Evolutionary conservation across 1,140 invertebrate genomes (phyloP).

Genomic region (Pachyrhynchus sulphureomaculatus): DNA sequence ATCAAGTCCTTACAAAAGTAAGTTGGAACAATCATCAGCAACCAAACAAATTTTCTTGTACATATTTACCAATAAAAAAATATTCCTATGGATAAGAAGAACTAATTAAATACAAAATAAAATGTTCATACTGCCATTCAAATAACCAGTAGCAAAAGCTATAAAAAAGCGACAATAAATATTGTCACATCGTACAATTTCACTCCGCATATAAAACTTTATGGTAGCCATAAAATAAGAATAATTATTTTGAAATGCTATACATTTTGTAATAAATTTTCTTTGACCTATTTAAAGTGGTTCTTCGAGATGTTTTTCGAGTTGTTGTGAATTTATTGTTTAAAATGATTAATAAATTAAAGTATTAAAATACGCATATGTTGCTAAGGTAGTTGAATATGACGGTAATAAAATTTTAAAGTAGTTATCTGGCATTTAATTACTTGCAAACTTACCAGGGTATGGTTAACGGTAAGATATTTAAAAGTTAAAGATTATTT

Average conservation of each 20-base stretch:
- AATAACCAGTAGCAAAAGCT: slow-evolving; percentile 3
- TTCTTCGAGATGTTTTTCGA: slow-evolving; percentile 6
- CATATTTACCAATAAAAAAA: no score
- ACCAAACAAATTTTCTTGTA: no score
- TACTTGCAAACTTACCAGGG: no score
- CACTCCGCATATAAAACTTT: slow-evolving; percentile 21
- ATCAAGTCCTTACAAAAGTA: no score
- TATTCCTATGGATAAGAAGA: no score
- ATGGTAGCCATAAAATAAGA: slow-evolving; percentile 24
- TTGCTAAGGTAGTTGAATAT: no score
- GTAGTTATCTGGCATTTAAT: no score
- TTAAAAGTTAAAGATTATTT: no score
- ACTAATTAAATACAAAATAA: slow-evolving; percentile 13
- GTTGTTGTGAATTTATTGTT: background rate
- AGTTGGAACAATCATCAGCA: no score
- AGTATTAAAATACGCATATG: no score
- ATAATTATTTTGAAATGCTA: slow-evolving; percentile 21
- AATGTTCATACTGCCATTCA: background rate
- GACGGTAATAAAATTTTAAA: no score
- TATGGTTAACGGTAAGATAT: no score
- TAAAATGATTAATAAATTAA: background rate
- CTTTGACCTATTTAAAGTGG: slow-evolving; percentile 18
- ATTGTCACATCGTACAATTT: slow-evolving; percentile 11
- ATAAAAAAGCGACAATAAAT: slow-evolving; percentile 26
- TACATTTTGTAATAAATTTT: slow-evolving; percentile 20